These are phyloP conservation scores for Zalophus californianus DNA, from an alignment of 2,797 vertebrate genomes.

Conservation along the genomic window DNA sequence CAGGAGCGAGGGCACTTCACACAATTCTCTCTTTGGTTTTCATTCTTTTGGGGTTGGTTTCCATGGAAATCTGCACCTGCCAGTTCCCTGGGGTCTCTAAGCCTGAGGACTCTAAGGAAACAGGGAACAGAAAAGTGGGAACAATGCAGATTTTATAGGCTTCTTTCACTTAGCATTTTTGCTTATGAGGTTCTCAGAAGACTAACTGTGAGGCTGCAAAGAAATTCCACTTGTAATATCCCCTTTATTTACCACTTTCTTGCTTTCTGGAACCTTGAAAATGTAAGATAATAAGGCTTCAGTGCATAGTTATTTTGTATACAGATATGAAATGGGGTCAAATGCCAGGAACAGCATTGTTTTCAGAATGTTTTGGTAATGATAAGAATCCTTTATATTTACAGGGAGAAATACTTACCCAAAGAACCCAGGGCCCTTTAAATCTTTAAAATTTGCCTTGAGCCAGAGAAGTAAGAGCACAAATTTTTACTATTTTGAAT, in stretches of 20 bases:
- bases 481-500: constrained; percentile 51
- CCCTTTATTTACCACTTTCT: constrained; percentile 57
- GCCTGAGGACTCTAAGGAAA: constrained; percentile 43
- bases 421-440: constrained; percentile 55
- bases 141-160: constrained; percentile 29
- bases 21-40: constrained; percentile 66
- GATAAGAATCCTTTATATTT: constrained; percentile 75
- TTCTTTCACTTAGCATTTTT: constrained; percentile 33
- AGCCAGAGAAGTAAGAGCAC: constrained; percentile 49
- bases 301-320: constrained; percentile 52
- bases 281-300: constrained; percentile 57
- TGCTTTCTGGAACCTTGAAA: constrained; percentile 73
- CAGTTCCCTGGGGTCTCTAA: constrained; percentile 60
- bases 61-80: constrained; percentile 75
- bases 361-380: constrained; percentile 71
- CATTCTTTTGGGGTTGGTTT: constrained; percentile 70
- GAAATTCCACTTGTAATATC: constrained; percentile 36
- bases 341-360: constrained; percentile 66
- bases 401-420: constrained; percentile 65
- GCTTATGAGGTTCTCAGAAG: constrained; percentile 18
- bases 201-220: not conserved
- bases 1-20: constrained; percentile 57
- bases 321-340: constrained; percentile 67
- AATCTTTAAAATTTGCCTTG: constrained; percentile 68
- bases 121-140: not conserved